These are phyloP conservation scores for Scaptomyza polygonia DNA, from an alignment of 2,888 invertebrate genomes.

Conservation along the genomic window DNA sequence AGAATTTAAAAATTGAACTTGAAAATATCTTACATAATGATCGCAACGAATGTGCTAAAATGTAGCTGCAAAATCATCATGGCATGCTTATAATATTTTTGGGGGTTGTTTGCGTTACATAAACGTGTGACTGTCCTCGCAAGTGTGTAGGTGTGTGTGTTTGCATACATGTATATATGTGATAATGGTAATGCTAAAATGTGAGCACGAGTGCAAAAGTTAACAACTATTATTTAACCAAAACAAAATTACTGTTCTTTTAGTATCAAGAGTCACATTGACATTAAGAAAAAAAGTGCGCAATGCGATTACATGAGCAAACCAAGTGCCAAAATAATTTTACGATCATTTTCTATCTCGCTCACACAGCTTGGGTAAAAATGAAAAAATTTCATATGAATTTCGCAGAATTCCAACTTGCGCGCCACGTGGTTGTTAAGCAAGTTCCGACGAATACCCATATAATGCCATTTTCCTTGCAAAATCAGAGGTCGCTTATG, in stretches of 20 bases:
- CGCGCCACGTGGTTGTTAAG: conserved; percentile 71
- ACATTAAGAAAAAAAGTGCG: conserved; percentile 46
- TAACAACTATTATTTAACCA: conserved; percentile 16
- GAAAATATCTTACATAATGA: conserved; percentile 30
- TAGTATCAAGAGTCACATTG: conserved; percentile 52
- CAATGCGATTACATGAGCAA: conserved; percentile 68
- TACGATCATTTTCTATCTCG: conserved; percentile 33
- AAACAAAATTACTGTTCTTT: conserved; percentile 10
- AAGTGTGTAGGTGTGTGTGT: conserved; percentile 31
- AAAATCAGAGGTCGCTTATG: conserved; percentile 51
- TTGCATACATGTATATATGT: conserved; percentile 11
- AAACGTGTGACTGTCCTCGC: conserved; percentile 56
- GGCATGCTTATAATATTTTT: conserved; percentile 41
- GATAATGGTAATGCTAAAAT: conserved; percentile 9
- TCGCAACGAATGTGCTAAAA: conserved; percentile 4
- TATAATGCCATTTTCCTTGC: conserved; percentile 13
- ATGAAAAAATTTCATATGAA: conserved; percentile 14
- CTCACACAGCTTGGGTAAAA: conserved; percentile 11
- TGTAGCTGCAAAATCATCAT: conserved; percentile 9
- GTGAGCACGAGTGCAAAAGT: conserved; percentile 32
- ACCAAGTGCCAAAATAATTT: conserved; percentile 1
- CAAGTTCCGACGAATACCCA: conserved; percentile 38
- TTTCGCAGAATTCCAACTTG: conserved; percentile 42
- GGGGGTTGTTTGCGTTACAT: conserved; percentile 75
- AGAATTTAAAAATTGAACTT: conserved; percentile 17